Percentiles rank a stretch among this genome's conserved stretches.
phyloP scores from a whole-genome alignment of 1,140 invertebrate species.

The Anagrus nilaparvatae region DNA sequence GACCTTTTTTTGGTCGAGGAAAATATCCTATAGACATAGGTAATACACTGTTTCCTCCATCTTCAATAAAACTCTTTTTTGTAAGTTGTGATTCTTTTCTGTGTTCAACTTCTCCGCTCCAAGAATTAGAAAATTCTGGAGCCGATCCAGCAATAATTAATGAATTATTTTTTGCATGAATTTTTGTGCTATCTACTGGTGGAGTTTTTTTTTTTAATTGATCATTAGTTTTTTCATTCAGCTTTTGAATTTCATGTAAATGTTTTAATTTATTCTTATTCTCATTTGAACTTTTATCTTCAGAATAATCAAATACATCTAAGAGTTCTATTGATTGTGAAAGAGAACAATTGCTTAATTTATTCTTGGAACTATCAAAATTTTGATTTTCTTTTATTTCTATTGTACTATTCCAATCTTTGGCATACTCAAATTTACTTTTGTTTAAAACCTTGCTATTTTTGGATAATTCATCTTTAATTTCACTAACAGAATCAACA shows the following conservation, averaged over 20 bases:
- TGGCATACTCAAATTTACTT: too few relatives aligned
- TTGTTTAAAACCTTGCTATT: too few relatives aligned
- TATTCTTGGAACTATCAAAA: background rate
- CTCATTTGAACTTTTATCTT: constrained; percentile 19
- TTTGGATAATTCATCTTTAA: too few relatives aligned
- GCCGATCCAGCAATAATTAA: constrained; percentile 27
- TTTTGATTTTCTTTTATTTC: constrained; percentile 1
- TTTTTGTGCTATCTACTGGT: too few relatives aligned
- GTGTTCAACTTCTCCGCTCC: constrained; percentile 35
- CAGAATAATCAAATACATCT: constrained; percentile 28
- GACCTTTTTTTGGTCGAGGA: constrained; percentile 56
- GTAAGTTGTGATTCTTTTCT: constrained; percentile 45
- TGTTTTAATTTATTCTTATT: constrained; percentile 3
- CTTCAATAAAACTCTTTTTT: constrained; percentile 55
- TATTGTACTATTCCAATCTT: constrained; percentile 1
- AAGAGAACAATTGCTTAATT: background rate
- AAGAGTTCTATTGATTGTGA: constrained; percentile 23
- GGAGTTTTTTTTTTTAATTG: constrained; percentile 14
- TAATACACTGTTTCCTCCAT: constrained; percentile 45
- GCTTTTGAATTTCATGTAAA: background rate
- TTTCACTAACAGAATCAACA: too few relatives aligned
- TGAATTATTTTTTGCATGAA: too few relatives aligned
- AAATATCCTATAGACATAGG: constrained; percentile 52
- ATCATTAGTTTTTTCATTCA: constrained; percentile 3
- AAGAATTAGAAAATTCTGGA: constrained; percentile 27